A percentile compares a stretch with the other conserved stretches of the same genome.
phyloP scores from a whole-genome alignment of 2,113 vertebrate species.

The Engystomops pustulosus region DNA sequence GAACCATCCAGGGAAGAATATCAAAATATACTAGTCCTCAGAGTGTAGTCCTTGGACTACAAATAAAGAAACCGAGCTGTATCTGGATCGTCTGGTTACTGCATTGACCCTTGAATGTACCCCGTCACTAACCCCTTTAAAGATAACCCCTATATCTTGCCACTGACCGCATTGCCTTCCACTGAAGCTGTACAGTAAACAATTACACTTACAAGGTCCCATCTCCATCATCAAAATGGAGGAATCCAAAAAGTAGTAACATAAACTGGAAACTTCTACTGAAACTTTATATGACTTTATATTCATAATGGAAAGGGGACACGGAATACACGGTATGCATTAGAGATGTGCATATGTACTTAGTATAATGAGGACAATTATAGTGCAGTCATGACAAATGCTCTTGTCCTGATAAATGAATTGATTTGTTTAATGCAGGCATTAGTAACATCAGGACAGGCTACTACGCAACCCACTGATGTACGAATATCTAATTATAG shows the following conservation, averaged over 20 bases:
- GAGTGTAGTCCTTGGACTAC: too few relatives aligned
- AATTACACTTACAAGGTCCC: too few relatives aligned
- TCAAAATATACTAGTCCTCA: too few relatives aligned
- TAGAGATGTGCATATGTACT: background rate
- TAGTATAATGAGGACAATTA: conserved; percentile 1
- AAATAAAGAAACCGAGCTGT: too few relatives aligned
- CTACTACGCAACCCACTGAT: conserved; percentile 14
- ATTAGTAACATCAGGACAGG: conserved; percentile 28
- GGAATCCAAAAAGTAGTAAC: background rate
- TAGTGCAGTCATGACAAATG: conserved; percentile 17
- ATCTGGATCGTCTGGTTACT: too few relatives aligned
- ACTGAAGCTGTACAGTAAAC: background rate
- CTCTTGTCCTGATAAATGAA: conserved; percentile 34
- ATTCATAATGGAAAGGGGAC: background rate
- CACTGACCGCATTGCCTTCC: background rate
- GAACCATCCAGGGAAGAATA: too few relatives aligned
- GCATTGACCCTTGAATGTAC: too few relatives aligned
- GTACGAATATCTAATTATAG: conserved; percentile 35
- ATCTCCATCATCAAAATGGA: background rate
- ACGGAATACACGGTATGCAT: background rate
- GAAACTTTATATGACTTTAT: background rate
- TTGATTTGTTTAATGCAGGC: conserved; percentile 38
- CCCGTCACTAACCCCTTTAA: too few relatives aligned
- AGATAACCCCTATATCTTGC: too few relatives aligned
- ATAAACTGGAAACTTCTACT: background rate